These are phyloP conservation scores for Cryptotis parvus DNA, from an alignment of 2,113 vertebrate species.

Conservation along the genomic window DNA sequence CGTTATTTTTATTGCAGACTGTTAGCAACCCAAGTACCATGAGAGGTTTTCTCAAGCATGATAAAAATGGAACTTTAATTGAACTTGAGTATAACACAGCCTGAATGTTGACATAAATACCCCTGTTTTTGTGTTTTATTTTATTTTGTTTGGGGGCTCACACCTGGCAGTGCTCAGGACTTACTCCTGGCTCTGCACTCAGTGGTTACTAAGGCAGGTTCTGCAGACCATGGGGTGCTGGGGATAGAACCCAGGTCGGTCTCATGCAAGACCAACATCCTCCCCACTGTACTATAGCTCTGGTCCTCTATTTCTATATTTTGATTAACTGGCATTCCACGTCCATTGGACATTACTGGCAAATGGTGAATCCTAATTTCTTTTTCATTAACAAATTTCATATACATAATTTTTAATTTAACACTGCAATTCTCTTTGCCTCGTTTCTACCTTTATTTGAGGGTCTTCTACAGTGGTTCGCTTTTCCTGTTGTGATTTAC, in stretches of 20 bases:
- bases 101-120: conserved; percentile 30
- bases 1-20: conserved; percentile 15
- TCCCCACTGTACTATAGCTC: no score
- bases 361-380: not conserved
- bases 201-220: no score
- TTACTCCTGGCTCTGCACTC: no score
- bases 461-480: not conserved
- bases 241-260: no score
- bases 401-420: not conserved
- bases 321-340: not conserved
- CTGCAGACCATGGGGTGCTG: no score
- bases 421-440: not conserved
- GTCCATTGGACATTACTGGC: not conserved
- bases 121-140: not conserved
- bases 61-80: conserved; percentile 40
- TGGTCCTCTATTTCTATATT: not conserved
- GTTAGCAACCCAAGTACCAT: not conserved
- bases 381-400: not conserved
- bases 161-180: no score
- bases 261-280: no score
- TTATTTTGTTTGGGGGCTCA: no score
- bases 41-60: not conserved
- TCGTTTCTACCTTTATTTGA: not conserved
- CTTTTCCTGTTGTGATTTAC: not conserved
- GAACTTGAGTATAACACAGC: conserved; percentile 27